A percentile compares a stretch with the other conserved stretches of the same genome.
phyloP scores from a whole-genome alignment of 2,888 invertebrate genomes.

The Drosophila meridionalis region DNA sequence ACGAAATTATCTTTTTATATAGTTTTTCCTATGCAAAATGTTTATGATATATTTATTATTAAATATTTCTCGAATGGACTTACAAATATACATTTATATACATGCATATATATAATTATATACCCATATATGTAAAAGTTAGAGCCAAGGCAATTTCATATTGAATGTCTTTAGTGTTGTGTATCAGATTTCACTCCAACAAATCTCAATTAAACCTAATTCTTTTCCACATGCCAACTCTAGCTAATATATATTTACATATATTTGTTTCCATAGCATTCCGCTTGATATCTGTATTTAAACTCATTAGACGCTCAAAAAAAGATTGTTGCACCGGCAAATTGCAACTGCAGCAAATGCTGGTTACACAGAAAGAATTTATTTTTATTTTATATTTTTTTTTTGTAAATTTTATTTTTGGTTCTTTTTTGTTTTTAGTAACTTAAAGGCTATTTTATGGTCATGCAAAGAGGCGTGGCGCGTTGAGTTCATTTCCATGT shows the following conservation, averaged over 20 bases:
- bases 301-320: slow-evolving; percentile 48
- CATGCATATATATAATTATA: too few relatives aligned
- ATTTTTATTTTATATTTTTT: not conserved
- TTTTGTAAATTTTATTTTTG: not conserved
- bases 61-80: too few relatives aligned
- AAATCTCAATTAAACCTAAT: not conserved
- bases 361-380: slow-evolving; percentile 19
- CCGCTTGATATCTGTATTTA: slow-evolving; percentile 44
- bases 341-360: slow-evolving; percentile 35
- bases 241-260: slow-evolving; percentile 19
- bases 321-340: slow-evolving; percentile 21
- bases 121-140: too few relatives aligned
- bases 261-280: slow-evolving; percentile 18
- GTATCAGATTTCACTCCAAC: not conserved
- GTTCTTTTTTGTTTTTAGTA: slow-evolving; percentile 14
- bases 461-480: slow-evolving; percentile 49
- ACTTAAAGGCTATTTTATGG: slow-evolving; percentile 52
- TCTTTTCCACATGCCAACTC: not conserved
- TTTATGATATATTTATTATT: too few relatives aligned
- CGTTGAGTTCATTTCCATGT: slow-evolving; percentile 67
- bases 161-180: not conserved
- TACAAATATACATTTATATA: too few relatives aligned
- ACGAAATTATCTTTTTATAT: too few relatives aligned
- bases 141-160: not conserved
- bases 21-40: too few relatives aligned